Base-by-base conservation (phyloP, 2,113 vertebrate species). In the Myiozetetes cayanensis region DNA sequence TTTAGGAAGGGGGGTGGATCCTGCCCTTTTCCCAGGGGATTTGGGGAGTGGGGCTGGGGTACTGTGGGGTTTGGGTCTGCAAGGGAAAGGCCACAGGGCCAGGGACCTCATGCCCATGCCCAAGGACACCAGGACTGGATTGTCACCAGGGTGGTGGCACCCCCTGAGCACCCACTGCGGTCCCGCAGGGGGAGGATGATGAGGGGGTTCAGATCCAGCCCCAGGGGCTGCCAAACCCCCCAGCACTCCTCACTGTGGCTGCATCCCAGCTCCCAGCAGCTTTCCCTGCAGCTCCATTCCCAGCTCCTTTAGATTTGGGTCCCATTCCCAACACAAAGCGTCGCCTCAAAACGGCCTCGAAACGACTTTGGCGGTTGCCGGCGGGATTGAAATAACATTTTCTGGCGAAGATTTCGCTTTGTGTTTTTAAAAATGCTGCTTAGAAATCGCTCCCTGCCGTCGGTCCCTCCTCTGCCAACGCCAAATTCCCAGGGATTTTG, bases 131-230 rank as follows among this genome's bases (percentile, higher is more conserved):
- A 66, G 49, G 22, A 3, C 1, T 2, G 0, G 33, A 20, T 33
- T n/a, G 24, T 78, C 77, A 20, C 44, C 39, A 6, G 67, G 33
- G 0, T 14, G 55, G 31, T 55, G 56, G 14, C 93, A 93, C 31
- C 14, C 46, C 73, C 58, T 1, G 44, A 44, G 41, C 65, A 46
- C 43, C 25, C 41, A 24, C 55, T 3, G 3, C 0, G 15, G 28
- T 55, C 15, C 63, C 2, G 0, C 41, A 6, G 39, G 0, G 6
- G 1, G 8, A 35, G 41, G 52, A 14, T 1, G 12, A 8, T 0
- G 0, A 0, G 6, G 20, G 33, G 53, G 14, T 9, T 49, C 2
- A 2, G 76, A 14, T 62, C 25, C 4, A 4, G 35, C 46, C 58
- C n/a, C 22, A 2, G 1, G 0, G 0, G 8, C 59, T 55, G 28